Percentiles rank a stretch among this genome's conserved stretches.
Evolutionary conservation across 2,888 invertebrate species (phyloP).

Genomic region (Lycocerus yunnanus): DNA sequence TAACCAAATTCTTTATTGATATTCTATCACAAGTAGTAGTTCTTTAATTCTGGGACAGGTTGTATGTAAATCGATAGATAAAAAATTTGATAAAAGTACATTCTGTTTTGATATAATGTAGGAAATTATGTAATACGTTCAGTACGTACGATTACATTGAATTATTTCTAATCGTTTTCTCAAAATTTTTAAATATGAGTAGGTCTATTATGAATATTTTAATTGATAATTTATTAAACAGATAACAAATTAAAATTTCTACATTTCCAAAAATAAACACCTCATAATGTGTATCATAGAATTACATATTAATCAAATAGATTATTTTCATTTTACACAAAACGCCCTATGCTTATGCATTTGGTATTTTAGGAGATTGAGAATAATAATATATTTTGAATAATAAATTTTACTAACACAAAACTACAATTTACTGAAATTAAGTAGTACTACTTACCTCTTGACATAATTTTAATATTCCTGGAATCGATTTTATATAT

Average conservation of each 20-base stretch:
- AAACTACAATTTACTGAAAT: background rate
- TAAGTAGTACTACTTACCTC: slow-evolving; percentile 9
- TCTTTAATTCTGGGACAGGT: background rate
- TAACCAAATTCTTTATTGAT: background rate
- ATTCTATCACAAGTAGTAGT: background rate
- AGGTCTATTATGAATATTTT: background rate
- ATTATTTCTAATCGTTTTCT: background rate
- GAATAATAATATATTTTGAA: background rate
- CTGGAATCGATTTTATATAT: slow-evolving; percentile 16
- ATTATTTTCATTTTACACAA: too few species aligned
- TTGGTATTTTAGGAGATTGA: too few species aligned
- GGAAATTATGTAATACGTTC: background rate
- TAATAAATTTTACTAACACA: background rate
- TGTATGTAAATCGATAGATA: background rate
- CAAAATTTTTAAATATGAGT: background rate
- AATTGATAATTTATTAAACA: background rate
- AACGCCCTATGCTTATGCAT: too few species aligned
- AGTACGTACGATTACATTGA: too few species aligned
- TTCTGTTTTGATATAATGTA: background rate
- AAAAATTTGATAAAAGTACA: background rate
- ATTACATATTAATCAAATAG: too few species aligned
- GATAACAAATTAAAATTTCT: background rate
- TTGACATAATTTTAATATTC: slow-evolving; percentile 15
- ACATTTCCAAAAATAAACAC: background rate
- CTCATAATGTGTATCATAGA: too few species aligned